phyloP scores from a whole-genome alignment of 2,113 vertebrate species.

The Abramis brama region DNA sequence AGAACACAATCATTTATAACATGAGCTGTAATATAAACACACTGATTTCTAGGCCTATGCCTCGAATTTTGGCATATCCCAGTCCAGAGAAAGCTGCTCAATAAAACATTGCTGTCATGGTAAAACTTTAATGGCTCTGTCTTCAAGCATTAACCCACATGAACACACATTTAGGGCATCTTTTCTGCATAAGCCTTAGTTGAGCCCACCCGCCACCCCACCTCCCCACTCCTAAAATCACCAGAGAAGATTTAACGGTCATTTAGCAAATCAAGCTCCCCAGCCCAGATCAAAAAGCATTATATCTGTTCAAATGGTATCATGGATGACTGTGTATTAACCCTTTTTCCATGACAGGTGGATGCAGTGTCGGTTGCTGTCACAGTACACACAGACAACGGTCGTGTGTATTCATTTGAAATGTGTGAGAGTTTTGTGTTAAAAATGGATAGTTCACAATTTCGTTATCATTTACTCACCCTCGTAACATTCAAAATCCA shows the following conservation, averaged over 20 bases:
- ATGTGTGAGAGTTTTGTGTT: neutral
- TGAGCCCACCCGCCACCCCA: neutral
- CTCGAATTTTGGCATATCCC: constrained; percentile 41
- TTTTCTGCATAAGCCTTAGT: constrained; percentile 43
- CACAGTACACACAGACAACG: neutral
- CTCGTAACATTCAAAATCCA: neutral
- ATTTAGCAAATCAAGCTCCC: constrained; percentile 39
- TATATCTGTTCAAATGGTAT: neutral
- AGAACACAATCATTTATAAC: neutral
- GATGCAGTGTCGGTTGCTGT: neutral
- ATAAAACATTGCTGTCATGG: constrained; percentile 75
- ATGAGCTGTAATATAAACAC: neutral
- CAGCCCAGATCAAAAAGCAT: constrained; percentile 16
- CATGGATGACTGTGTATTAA: constrained; percentile 21
- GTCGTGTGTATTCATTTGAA: neutral
- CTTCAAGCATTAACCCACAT: constrained; percentile 76
- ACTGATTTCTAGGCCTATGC: neutral
- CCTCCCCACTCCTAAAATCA: constrained; percentile 36
- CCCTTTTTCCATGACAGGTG: neutral
- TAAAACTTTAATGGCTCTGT: constrained; percentile 80
- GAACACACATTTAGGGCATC: constrained; percentile 76
- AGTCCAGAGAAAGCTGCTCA: constrained; percentile 66
- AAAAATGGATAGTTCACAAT: neutral
- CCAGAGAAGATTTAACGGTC: constrained; percentile 42
- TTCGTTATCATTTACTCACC: neutral